Base-by-base conservation (phyloP, 2,797 vertebrate genomes). In the Arrhamphus sclerolepis region DNA sequence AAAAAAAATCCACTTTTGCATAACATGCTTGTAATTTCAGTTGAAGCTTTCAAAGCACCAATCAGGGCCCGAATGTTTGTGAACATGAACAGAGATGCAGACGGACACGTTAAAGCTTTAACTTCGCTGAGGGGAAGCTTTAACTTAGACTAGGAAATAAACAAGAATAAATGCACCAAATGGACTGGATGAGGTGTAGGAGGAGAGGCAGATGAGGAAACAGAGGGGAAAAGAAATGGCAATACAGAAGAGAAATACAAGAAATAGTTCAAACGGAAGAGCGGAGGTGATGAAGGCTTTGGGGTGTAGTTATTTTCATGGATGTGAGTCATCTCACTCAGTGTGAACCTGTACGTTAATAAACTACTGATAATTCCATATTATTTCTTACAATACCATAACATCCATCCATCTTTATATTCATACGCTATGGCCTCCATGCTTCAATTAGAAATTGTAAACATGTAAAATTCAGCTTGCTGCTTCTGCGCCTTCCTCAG, bases 331-430 rank as follows among this genome's bases (percentile, higher is more conserved):
- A 48, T 50, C 43, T 73, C 34, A 7, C 79, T 63, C 72, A 67
- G 72, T 38, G 24, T 21, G 70, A 76, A 44, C 20, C 49, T 57
- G 60, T 55, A 17, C 38, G 17, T n/a, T 66, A 76, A 76, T 38
- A 34, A 46, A 52, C 19, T 0, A 1, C 39, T 72, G 3, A 39
- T 87, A 86, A 89, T 74, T 62, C 81, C 77, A 77, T 72, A 68
- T 63, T 81, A 83, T 88, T 89, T n/a, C n/a, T n/a, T n/a, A n/a
- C n/a, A n/a, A n/a, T n/a, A n/a, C n/a, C n/a, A n/a, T n/a, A n/a
- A n/a, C n/a, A n/a, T n/a, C n/a, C n/a, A n/a, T n/a, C n/a, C n/a
- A n/a, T n/a, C n/a, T n/a, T n/a, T n/a, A n/a, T n/a, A n/a, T n/a
- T n/a, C n/a, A n/a, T n/a, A n/a, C n/a, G n/a, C n/a, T n/a, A n/a